Evolutionary conservation across 1,140 invertebrate genomes (phyloP).

Genomic region (Sipha flava): DNA sequence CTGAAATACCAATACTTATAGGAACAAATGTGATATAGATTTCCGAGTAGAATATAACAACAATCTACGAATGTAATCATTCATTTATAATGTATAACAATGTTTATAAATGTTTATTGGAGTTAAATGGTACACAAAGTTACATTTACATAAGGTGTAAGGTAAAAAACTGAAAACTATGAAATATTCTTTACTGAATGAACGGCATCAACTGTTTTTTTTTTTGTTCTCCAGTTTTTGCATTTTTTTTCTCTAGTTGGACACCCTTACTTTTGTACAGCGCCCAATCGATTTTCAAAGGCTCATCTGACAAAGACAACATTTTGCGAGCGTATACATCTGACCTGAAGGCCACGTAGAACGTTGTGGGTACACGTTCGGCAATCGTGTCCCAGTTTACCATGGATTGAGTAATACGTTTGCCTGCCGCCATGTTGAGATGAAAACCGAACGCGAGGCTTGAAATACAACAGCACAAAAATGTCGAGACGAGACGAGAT

Average conservation of each 20-base stretch:
- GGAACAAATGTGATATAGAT: not conserved
- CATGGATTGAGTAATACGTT: slow-evolving; percentile 50
- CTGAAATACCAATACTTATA: no score
- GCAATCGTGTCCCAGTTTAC: slow-evolving; percentile 76
- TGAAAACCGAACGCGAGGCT: not conserved
- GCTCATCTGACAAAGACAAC: slow-evolving; percentile 47
- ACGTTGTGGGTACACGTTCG: slow-evolving; percentile 60
- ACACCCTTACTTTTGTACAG: slow-evolving; percentile 61
- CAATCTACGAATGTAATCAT: not conserved
- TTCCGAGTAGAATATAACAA: not conserved
- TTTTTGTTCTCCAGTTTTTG: not conserved
- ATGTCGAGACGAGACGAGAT: no score
- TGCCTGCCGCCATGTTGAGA: slow-evolving; percentile 13
- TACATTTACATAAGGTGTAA: no score
- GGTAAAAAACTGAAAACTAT: not conserved
- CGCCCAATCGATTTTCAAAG: slow-evolving; percentile 75
- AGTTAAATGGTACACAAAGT: no score
- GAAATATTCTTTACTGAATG: not conserved
- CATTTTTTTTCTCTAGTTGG: slow-evolving; percentile 38
- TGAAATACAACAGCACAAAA: no score
- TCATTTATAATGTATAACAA: not conserved
- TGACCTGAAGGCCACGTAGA: slow-evolving; percentile 68
- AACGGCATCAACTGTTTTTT: slow-evolving; percentile 20
- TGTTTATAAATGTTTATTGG: not conserved
- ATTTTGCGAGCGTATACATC: slow-evolving; percentile 65